Evolutionary conservation across 1,140 invertebrate species (phyloP).

Genomic region (Zaprionus ghesquierei): DNA sequence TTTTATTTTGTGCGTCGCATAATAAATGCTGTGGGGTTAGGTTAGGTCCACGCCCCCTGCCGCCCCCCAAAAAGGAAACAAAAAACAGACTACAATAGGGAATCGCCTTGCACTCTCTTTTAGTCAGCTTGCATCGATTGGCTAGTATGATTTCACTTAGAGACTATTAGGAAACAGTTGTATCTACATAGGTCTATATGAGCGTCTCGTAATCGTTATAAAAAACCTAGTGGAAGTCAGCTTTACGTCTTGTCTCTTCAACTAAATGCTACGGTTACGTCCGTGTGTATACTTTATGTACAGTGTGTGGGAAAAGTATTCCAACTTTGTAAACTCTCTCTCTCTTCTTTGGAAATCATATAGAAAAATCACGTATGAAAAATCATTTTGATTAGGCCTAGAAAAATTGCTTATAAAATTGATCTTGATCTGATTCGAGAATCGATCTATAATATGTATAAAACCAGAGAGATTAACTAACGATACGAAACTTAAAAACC

Average conservation of each 20-base stretch:
- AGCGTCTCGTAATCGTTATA: slow-evolving; percentile 38
- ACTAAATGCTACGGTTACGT: slow-evolving; percentile 26
- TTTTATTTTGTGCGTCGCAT: slow-evolving; percentile 78
- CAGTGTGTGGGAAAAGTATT: slow-evolving; percentile 52
- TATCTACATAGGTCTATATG: slow-evolving; percentile 81
- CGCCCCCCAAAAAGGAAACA: not conserved
- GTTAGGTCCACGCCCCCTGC: not conserved
- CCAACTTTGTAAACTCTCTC: slow-evolving; percentile 25
- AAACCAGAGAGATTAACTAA: slow-evolving; percentile 55
- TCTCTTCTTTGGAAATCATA: slow-evolving; percentile 47
- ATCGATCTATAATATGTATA: slow-evolving; percentile 24
- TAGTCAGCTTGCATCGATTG: slow-evolving; percentile 35
- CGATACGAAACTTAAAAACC: slow-evolving; percentile 47
- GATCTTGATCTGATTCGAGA: slow-evolving; percentile 23
- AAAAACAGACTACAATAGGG: slow-evolving; percentile 26
- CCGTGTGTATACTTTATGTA: slow-evolving; percentile 50
- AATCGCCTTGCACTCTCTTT: not conserved
- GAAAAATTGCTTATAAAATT: slow-evolving; percentile 77
- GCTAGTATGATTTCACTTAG: slow-evolving; percentile 64
- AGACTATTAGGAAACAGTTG: slow-evolving; percentile 78
- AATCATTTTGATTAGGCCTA: slow-evolving; percentile 55
- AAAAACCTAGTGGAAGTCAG: slow-evolving; percentile 43
- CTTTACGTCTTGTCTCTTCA: slow-evolving; percentile 19
- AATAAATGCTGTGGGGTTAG: slow-evolving; percentile 73
- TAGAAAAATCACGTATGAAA: slow-evolving; percentile 57